Conservation (phyloP, 2,888 invertebrate genomes). For the Dinocampus coccinellae region DNA sequence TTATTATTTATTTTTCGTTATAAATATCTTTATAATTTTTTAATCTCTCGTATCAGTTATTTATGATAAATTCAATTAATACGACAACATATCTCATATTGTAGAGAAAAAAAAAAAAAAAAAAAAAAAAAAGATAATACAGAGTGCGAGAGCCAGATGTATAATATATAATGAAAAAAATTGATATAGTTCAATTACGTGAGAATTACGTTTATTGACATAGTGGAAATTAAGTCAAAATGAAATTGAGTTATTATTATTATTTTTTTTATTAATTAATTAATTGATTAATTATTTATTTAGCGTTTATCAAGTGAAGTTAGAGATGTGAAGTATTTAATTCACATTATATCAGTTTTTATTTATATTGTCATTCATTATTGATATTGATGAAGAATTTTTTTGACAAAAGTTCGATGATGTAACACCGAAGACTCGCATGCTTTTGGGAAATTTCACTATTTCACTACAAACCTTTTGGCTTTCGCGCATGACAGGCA, state of each 20-base stretch:
- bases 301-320: neutral
- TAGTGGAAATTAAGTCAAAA: neutral
- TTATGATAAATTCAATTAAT: slow-evolving; percentile 17
- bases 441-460: slow-evolving; percentile 65
- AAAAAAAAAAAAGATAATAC: too few species aligned
- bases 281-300: slow-evolving; percentile 24
- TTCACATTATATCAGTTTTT: neutral
- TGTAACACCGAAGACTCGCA: slow-evolving; percentile 60
- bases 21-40: slow-evolving; percentile 27
- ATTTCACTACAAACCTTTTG: slow-evolving; percentile 63
- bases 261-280: slow-evolving; percentile 17
- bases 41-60: slow-evolving; percentile 21
- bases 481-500: slow-evolving; percentile 66
- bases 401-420: slow-evolving; percentile 22
- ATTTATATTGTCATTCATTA: neutral
- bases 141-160: neutral
- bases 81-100: neutral
- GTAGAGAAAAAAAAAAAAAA: neutral
- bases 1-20: slow-evolving; percentile 30
- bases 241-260: slow-evolving; percentile 23
- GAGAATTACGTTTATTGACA: neutral
- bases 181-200: neutral
- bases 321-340: neutral
- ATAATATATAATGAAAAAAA: neutral
- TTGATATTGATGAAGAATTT: slow-evolving; percentile 21